Percentiles rank a stretch among this genome's conserved stretches.
phyloP scores from a whole-genome alignment of 2,888 invertebrate species.

The Tortrix viridana region DNA sequence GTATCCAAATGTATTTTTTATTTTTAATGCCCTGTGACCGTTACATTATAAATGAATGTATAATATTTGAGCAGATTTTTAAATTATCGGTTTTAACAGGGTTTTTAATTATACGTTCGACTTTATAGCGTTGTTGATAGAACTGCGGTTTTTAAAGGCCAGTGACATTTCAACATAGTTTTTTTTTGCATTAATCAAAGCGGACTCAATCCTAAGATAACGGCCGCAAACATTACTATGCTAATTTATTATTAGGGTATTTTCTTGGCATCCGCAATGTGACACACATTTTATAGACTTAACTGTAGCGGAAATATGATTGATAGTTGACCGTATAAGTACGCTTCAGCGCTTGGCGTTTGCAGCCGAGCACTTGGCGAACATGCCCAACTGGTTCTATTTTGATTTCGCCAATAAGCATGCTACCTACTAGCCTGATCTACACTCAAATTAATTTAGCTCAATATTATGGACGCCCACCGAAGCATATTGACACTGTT shows the following conservation, averaged over 20 bases:
- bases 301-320: conserved; percentile 83
- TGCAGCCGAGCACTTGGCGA: conserved; percentile 38
- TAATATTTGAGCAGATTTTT: conserved; percentile 11
- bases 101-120: conserved; percentile 37
- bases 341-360: conserved; percentile 59
- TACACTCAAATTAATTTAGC: conserved; percentile 25
- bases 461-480: conserved; percentile 27
- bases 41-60: conserved; percentile 9
- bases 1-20: conserved; percentile 1
- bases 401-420: conserved; percentile 24
- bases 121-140: conserved; percentile 16
- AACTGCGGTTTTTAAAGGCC: conserved; percentile 53
- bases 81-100: conserved; percentile 32
- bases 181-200: conserved; percentile 75
- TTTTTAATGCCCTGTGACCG: conserved; percentile 18
- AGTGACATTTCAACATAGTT: conserved; percentile 72
- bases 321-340: conserved; percentile 77
- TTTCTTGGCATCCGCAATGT: conserved; percentile 80
- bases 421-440: conserved; percentile 27
- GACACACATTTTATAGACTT: conserved; percentile 80
- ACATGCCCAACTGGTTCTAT: conserved; percentile 31
- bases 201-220: conserved; percentile 78
- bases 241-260: conserved; percentile 82
- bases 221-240: conserved; percentile 80
- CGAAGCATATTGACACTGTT: conserved; percentile 14